Conservation (phyloP, 2,113 vertebrate genomes). For the Bucco capensis region DNA sequence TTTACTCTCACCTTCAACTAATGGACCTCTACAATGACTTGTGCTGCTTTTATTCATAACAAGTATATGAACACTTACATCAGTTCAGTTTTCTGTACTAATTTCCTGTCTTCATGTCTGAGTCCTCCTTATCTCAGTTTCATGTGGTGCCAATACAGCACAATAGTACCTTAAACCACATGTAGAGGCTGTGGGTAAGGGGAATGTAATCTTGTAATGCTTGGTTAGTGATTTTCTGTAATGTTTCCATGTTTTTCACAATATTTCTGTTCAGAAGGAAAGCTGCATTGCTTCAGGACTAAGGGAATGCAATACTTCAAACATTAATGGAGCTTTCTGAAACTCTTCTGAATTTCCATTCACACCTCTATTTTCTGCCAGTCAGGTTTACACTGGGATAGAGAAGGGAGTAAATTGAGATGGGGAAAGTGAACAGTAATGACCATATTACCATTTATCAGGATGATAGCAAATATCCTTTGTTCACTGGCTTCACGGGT, state of each 20-base stretch:
- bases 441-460: accelerated
- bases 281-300: not conserved
- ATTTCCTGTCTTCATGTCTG: not conserved
- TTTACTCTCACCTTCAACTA: not conserved
- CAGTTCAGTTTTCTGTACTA: not conserved
- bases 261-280: not conserved
- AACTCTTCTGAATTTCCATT: not conserved
- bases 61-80: no score
- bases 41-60: not conserved
- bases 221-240: not conserved
- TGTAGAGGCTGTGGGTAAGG: not conserved
- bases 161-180: not conserved
- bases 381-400: not conserved
- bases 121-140: not conserved
- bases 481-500: not conserved
- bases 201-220: no score
- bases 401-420: not conserved
- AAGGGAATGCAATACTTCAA: not conserved
- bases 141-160: no score
- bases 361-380: not conserved
- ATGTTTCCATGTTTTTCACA: not conserved
- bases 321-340: not conserved
- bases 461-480: not conserved
- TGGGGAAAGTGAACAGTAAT: not conserved
- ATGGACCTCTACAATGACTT: no score